Percentiles rank a stretch among this genome's conserved stretches.
These are phyloP conservation scores for Cuculus canorus DNA, from an alignment of 2,797 vertebrate genomes.

Conservation along the genomic window DNA sequence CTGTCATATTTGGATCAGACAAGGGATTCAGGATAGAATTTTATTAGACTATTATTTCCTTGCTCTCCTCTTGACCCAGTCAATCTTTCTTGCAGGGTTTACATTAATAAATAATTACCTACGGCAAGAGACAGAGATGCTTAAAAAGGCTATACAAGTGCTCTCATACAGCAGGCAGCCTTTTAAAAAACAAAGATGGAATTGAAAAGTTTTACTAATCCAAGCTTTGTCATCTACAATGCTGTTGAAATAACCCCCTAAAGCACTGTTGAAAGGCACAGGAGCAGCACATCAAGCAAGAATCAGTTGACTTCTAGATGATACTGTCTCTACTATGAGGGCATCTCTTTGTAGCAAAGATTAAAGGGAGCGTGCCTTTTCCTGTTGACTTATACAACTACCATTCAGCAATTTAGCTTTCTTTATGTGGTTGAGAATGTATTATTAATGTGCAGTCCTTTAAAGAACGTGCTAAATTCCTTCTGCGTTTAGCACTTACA, in stretches of 20 bases:
- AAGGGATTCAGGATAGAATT: constrained; percentile 1
- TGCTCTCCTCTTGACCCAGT: constrained; percentile 47
- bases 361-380: constrained; percentile 64
- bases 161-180: constrained; percentile 25
- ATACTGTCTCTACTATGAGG: constrained; percentile 1
- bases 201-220: constrained; percentile 29
- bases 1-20: constrained; percentile 6
- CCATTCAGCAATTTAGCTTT: constrained; percentile 57
- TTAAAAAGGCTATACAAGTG: constrained; percentile 21
- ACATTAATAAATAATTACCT: constrained; percentile 70
- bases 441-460: constrained; percentile 74
- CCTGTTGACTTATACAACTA: constrained; percentile 47
- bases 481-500: constrained; percentile 66
- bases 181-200: constrained; percentile 62
- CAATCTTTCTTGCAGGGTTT: constrained; percentile 42
- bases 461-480: constrained; percentile 61
- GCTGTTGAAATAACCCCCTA: constrained; percentile 18
- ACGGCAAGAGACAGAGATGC: constrained; percentile 6
- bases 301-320: not conserved
- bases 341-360: constrained; percentile 48
- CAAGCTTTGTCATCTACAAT: not conserved
- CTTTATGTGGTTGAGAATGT: constrained; percentile 64
- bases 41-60: constrained; percentile 54
- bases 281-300: constrained; percentile 24
- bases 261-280: constrained; percentile 50